Evolutionary conservation across 92 coral and sea anemone genomes (phyloP).

Genomic region (Desmophyllum pertusum): DNA sequence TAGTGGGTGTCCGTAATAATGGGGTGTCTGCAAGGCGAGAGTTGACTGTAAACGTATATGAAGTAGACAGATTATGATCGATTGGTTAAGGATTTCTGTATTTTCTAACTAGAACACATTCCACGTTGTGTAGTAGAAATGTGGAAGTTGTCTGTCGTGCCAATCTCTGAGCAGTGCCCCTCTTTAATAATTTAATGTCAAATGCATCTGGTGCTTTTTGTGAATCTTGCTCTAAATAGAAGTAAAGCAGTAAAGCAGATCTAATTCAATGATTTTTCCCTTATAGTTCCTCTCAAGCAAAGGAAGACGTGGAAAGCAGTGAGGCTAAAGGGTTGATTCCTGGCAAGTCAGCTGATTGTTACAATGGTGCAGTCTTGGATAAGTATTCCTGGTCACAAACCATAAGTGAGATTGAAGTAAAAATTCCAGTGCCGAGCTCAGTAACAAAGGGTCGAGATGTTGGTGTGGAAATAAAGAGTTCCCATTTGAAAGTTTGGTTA

Average conservation of each 20-base stretch:
- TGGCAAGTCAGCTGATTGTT: slow-evolving; percentile 87
- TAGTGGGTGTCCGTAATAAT: no score
- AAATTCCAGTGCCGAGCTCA: slow-evolving; percentile 82
- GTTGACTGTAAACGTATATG: no score
- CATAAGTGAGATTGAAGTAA: slow-evolving; percentile 84
- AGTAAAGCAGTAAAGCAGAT: not conserved
- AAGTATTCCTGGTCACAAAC: slow-evolving; percentile 95
- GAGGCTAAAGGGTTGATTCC: slow-evolving; percentile 70
- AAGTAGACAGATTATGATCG: no score
- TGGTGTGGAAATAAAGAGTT: slow-evolving; percentile 82
- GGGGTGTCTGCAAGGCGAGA: no score
- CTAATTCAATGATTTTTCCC: not conserved
- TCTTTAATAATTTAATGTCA: not conserved
- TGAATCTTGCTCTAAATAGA: not conserved
- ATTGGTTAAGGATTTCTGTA: no score
- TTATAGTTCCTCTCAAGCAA: not conserved
- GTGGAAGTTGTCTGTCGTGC: no score
- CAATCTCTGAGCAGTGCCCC: no score
- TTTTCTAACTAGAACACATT: no score
- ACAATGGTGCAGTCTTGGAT: slow-evolving; percentile 93
- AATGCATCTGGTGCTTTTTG: not conserved
- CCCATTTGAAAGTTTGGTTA: slow-evolving; percentile 79
- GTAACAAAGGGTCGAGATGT: slow-evolving; percentile 87
- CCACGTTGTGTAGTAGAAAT: no score
- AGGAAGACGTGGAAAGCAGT: not conserved